phyloP scores from a whole-genome alignment of 2,113 vertebrate genomes.

The Sinocyclocheilus maitianheensis region DNA sequence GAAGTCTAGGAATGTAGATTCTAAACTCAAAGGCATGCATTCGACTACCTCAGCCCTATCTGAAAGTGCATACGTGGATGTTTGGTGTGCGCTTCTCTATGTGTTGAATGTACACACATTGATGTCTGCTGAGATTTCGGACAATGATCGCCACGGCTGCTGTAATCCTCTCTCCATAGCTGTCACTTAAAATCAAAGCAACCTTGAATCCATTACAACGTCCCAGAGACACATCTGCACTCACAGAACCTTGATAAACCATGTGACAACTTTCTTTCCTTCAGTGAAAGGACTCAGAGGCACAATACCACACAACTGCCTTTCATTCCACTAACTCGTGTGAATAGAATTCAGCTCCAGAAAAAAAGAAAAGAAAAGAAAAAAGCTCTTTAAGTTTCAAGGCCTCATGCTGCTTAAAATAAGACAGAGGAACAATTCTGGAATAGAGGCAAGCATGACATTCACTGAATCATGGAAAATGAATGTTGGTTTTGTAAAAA shows the following conservation, averaged over 20 bases:
- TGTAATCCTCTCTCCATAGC: slow-evolving; percentile 59
- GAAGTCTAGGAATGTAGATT: neutral
- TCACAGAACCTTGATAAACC: slow-evolving; percentile 56
- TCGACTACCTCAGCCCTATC: neutral
- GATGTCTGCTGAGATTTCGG: slow-evolving; percentile 36
- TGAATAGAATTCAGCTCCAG: slow-evolving; percentile 38
- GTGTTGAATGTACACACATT: slow-evolving; percentile 7
- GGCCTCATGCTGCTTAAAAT: slow-evolving; percentile 40
- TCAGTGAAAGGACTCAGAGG: slow-evolving; percentile 51
- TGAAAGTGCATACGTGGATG: neutral
- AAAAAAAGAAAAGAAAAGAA: neutral
- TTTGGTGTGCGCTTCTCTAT: neutral
- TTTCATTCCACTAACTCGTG: slow-evolving; percentile 45
- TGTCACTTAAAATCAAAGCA: slow-evolving; percentile 57
- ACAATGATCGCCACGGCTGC: slow-evolving; percentile 53
- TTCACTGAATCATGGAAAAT: slow-evolving; percentile 44
- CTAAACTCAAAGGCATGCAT: neutral
- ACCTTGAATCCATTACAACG: slow-evolving; percentile 59
- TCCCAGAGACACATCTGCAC: slow-evolving; percentile 54
- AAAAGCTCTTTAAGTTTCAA: slow-evolving; percentile 50
- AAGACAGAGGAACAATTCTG: slow-evolving; percentile 41
- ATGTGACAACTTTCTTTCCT: slow-evolving; percentile 54
- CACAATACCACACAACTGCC: slow-evolving; percentile 45
- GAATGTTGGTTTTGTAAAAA: slow-evolving; percentile 30
- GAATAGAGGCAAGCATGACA: slow-evolving; percentile 43